Evolutionary conservation across 2,113 vertebrate species (phyloP), one percentile per base, ranked within the genome.

Genomic region (Phalacrocorax pelagicus): DNA sequence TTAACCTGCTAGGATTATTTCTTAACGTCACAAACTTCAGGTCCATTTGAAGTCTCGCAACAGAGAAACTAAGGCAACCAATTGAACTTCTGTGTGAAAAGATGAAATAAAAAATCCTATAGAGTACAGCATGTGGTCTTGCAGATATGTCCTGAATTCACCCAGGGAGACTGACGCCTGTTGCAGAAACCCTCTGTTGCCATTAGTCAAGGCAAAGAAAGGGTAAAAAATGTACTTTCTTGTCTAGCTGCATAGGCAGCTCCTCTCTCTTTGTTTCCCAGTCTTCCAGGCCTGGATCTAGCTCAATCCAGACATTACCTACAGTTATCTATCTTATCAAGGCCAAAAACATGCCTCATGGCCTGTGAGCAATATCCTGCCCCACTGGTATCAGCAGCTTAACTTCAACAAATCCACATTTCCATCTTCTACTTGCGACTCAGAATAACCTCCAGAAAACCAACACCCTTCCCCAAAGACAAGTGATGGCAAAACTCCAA

Each of bases 21-120:
- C 92, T 67, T 70, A 91, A 88, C 1, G 12, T 66, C 91, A 97
- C 71, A 92, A 92, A 95, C 82, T 97, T 87, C 89, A 92, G 71
- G 81, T 83, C 65, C 69, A 88, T 96, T 96, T 97, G 96, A 97
- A 96, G 94, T 92, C 89, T 90, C 90, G 66, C 80, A 93, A 92
- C 85, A 97, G 63, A 97, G 92, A 95, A 93, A 82, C 85, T n/a
- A 91, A 93, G 52, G 96, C 55, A 92, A 77, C 57, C 0, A 38
- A 95, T 84, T 96, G 92, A 92, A 95, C 88, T 86, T 90, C 73
- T 62, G 62, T 62, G 57, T 93, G 73, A 94, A 97, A 95, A 92
- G 96, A 82, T 85, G 73, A 34, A 65, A 92, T 49, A 89, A 63
- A 57, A 47, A 51, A 75, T 44, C 67, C 82, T 94, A 88, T 79